Evolutionary conservation across 1,140 invertebrate species (phyloP), one percentile per base, ranked within the genome.

Genomic region (Drosophila kikkawai): DNA sequence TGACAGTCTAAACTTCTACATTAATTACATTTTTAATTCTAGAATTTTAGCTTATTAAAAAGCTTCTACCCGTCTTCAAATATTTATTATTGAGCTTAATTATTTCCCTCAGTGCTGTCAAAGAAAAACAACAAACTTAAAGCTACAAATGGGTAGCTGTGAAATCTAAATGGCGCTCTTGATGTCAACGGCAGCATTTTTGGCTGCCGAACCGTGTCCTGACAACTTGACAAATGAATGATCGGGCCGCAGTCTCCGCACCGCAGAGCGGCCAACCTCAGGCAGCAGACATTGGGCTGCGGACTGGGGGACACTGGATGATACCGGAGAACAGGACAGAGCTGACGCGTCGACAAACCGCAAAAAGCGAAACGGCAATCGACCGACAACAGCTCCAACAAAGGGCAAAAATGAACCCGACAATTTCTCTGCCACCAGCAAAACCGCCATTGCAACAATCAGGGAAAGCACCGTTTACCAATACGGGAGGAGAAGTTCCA

Each of bases 151-250:
- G 36, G 47, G 1, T 7, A 67, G 41, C 56, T 51, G 65, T 44
- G 57, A 60, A 79, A 71, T 53, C 65, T 70, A 79, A 79, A 79
- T 79, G 76, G 55, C 47, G 59, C 41, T 48, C 75, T 79, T 79
- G 36, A 65, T 79, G 76, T 71, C 76, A 78, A 56, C 45, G 55
- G 29, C 58, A 63, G 66, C 65, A 22, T 58, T 48, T 73, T 47
- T 36, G 36, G 17, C 64, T 69, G 68, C 66, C 66, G 50, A 55
- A 61, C 51, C 50, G 57, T 78, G 58, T 45, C 58, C 73, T 83
- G 84, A 87, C 84, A 81, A 79, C 77, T 84, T 88, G 84, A 87
- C 84, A 88, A 87, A 86, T 82, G 79, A 86, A 83, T 80, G 84
- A 87, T 88, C 84, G 84, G 56, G 66, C 66, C 82, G 55, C 80